Conservation (phyloP, 1,140 invertebrate species). For the Wiebesia pumilae region DNA sequence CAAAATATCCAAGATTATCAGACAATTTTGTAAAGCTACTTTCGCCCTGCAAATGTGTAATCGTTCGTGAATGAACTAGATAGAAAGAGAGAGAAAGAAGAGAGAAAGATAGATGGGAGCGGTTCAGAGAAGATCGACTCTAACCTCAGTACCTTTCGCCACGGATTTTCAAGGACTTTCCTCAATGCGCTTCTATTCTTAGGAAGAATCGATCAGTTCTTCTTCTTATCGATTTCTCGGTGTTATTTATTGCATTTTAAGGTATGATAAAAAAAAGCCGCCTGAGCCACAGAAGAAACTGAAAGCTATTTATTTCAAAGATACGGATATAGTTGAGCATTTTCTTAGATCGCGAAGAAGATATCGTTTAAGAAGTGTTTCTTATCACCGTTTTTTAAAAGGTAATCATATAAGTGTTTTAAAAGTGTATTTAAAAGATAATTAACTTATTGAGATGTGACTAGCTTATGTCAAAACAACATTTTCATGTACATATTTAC, state of each 20-base stretch:
- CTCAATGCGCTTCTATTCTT: constrained; percentile 47
- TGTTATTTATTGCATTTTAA: constrained; percentile 52
- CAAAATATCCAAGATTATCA: constrained; percentile 56
- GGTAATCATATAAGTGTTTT: constrained; percentile 20
- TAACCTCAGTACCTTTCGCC: constrained; percentile 41
- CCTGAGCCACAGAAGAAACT: constrained; percentile 40
- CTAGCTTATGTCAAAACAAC: not conserved
- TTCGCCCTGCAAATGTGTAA: constrained; percentile 52
- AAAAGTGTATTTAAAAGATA: constrained; percentile 21
- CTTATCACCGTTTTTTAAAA: constrained; percentile 32
- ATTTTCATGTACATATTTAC: not conserved
- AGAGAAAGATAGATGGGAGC: constrained; percentile 49
- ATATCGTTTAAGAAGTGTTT: no score
- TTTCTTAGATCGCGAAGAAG: constrained; percentile 23
- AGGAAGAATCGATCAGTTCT: constrained; percentile 52
- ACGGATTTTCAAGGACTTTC: constrained; percentile 48
- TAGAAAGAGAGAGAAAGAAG: constrained; percentile 34
- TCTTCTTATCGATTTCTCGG: constrained; percentile 51
- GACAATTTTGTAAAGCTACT: constrained; percentile 53
- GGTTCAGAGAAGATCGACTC: constrained; percentile 46
- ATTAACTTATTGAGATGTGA: not conserved
- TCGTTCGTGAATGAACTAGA: constrained; percentile 52
- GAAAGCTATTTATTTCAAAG: constrained; percentile 52
- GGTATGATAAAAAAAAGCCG: constrained; percentile 33
- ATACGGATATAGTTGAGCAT: constrained; percentile 24